Conservation (phyloP, 2,797 vertebrate species). For the Myotis planiceps region DNA sequence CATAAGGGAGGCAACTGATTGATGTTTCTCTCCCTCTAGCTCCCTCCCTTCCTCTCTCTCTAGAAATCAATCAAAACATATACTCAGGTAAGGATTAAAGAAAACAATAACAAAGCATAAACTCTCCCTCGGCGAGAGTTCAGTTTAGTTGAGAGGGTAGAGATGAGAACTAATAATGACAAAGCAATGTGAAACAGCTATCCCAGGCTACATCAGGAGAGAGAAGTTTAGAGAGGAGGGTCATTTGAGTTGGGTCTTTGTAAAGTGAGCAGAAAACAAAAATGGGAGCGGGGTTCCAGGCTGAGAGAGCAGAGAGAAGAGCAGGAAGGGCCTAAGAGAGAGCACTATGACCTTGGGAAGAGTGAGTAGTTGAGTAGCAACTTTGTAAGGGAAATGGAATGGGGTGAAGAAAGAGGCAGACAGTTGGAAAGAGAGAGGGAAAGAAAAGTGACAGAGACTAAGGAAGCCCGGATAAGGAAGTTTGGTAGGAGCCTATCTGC, state of each 20-base stretch:
- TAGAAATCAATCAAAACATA: neutral
- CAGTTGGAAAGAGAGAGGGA: neutral
- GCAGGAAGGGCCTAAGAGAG: neutral
- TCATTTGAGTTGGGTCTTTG: neutral
- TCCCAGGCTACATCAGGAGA: neutral
- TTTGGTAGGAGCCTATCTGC: neutral
- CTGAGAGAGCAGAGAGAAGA: neutral
- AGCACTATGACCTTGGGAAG: no score
- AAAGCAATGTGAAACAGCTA: neutral
- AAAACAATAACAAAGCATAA: neutral
- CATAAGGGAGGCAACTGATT: neutral
- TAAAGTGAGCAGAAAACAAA: neutral
- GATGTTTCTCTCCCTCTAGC: neutral
- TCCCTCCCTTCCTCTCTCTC: neutral
- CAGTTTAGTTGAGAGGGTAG: neutral
- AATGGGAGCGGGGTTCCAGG: neutral
- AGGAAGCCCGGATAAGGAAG: neutral
- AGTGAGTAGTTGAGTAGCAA: neutral
- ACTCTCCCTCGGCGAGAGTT: neutral
- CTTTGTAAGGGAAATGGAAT: neutral
- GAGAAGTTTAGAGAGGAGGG: neutral
- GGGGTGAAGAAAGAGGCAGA: neutral
- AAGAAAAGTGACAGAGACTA: neutral
- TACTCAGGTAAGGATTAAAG: neutral
- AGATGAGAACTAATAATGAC: neutral